Conservation (phyloP, 1,140 invertebrate genomes). For the Drosophila mauritiana region DNA sequence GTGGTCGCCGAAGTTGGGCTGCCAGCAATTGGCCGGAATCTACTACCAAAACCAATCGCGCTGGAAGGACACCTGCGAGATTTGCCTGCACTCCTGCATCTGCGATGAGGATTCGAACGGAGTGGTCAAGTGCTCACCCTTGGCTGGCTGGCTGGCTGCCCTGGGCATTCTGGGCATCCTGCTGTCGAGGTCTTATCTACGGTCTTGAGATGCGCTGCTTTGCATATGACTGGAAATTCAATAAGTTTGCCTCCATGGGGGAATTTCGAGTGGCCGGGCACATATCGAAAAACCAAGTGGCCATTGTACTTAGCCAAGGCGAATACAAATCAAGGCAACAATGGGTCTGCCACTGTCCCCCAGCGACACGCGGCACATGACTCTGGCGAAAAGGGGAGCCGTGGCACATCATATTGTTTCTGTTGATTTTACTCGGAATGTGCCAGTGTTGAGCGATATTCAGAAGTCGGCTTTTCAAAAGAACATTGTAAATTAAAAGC, state of each 20-base stretch:
- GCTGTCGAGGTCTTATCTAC: neutral
- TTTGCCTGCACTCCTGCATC: neutral
- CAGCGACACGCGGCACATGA: slow-evolving; percentile 6
- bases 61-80: neutral
- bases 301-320: slow-evolving; percentile 56
- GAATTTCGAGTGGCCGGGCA: slow-evolving; percentile 50
- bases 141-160: neutral
- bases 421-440: neutral
- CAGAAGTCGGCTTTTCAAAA: neutral
- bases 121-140: neutral
- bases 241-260: slow-evolving; percentile 29
- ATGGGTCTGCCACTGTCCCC: slow-evolving; percentile 32
- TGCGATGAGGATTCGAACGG: neutral
- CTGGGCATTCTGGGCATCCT: neutral
- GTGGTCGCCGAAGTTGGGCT: slow-evolving; percentile 6
- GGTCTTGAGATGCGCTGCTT: slow-evolving; percentile 23
- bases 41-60: slow-evolving; percentile 1
- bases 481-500: neutral
- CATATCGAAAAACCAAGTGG: slow-evolving; percentile 57
- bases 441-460: slow-evolving; percentile 12
- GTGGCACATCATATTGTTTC: slow-evolving; percentile 18
- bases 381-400: neutral
- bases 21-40: slow-evolving; percentile 6
- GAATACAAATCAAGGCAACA: slow-evolving; percentile 73
- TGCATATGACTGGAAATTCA: slow-evolving; percentile 42